Conservation (phyloP, 2,113 vertebrate species). For the Speoplatyrhinus poulsoni region DNA sequence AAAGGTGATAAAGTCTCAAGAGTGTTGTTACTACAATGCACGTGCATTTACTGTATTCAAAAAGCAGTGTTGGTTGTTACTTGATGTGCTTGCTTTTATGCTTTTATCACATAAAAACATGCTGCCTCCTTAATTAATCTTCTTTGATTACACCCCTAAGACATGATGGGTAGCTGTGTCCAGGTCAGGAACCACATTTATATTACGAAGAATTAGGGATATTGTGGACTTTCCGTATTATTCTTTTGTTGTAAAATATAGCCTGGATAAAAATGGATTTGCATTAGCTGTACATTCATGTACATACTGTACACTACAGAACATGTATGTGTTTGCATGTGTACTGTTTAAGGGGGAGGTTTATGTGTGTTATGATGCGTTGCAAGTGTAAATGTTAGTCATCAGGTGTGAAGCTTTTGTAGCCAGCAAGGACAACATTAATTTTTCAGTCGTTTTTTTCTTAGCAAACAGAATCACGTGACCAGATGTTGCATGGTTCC, state of each 20-base stretch:
- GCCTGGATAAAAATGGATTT: constrained; percentile 53
- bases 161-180: constrained; percentile 61
- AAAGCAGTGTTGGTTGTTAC: constrained; percentile 70
- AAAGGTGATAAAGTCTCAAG: constrained; percentile 38
- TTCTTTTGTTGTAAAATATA: constrained; percentile 68
- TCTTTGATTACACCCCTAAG: constrained; percentile 60
- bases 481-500: too few relatives aligned
- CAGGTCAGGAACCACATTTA: constrained; percentile 70
- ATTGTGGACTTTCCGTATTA: constrained; percentile 70
- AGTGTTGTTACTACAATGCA: constrained; percentile 11
- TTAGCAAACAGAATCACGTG: too few relatives aligned
- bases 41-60: constrained; percentile 42
- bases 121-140: constrained; percentile 52
- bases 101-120: constrained; percentile 78
- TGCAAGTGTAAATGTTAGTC: not conserved
- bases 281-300: constrained; percentile 3
- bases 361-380: constrained; percentile 4
- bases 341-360: not conserved
- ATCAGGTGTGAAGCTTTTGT: too few relatives aligned
- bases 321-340: not conserved
- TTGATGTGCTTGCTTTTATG: constrained; percentile 70
- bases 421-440: too few relatives aligned
- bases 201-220: constrained; percentile 73
- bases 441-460: not conserved
- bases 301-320: not conserved